Evolutionary conservation across 2,113 vertebrate genomes (phyloP).

Genomic region (Amphilophus citrinellus): DNA sequence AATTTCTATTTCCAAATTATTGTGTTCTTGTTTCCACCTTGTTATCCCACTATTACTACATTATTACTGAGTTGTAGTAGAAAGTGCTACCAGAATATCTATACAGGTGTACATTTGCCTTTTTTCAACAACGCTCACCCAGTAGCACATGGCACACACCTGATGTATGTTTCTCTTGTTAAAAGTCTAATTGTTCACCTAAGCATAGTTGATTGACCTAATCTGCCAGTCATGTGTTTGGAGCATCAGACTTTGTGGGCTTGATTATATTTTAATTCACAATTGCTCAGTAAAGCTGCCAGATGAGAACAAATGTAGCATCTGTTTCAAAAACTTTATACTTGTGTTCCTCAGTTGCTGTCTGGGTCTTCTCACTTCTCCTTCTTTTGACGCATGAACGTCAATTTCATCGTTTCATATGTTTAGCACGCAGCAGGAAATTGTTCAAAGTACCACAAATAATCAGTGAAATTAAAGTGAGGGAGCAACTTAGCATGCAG

Average conservation of each 20-base stretch:
- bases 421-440: background rate
- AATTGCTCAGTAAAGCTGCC: background rate
- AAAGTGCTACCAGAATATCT: no score
- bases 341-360: background rate
- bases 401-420: background rate
- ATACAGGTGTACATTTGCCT: no score
- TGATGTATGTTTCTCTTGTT: background rate
- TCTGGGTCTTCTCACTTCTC: background rate
- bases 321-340: slow-evolving; percentile 1
- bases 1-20: no score
- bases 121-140: no score
- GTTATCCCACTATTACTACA: no score
- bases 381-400: background rate
- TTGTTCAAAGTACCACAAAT: background rate
- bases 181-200: background rate
- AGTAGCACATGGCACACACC: no score
- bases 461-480: background rate
- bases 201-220: background rate
- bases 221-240: background rate
- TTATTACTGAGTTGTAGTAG: no score
- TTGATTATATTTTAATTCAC: background rate
- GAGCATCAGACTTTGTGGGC: background rate
- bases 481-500: background rate
- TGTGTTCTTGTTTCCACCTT: no score
- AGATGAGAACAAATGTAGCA: background rate